phyloP scores from a whole-genome alignment of 1,140 invertebrate genomes.

The Cherax quadricarinatus region DNA sequence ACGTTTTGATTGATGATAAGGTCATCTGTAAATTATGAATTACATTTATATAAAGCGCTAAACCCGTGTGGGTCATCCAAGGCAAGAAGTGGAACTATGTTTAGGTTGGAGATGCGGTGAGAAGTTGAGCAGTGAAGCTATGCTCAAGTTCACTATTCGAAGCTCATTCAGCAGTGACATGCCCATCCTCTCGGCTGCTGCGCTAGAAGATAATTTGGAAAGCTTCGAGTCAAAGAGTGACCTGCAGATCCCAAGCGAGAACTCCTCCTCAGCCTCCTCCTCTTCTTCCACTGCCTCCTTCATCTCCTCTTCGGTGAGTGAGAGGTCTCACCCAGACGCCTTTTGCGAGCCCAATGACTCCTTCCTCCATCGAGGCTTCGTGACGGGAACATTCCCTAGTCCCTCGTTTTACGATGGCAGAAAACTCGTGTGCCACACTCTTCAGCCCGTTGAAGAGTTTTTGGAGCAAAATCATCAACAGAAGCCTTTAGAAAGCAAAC shows the following conservation, averaged over 20 bases:
- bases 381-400: background rate
- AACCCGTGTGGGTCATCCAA: no score
- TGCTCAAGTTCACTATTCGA: constrained; percentile 27
- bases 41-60: no score
- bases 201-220: background rate
- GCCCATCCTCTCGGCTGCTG: background rate
- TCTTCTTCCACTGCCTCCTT: background rate
- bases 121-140: background rate
- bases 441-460: background rate
- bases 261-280: background rate
- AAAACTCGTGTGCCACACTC: background rate
- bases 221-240: background rate
- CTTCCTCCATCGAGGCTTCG: constrained; percentile 24
- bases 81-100: no score
- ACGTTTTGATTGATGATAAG: no score
- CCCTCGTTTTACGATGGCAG: constrained; percentile 27
- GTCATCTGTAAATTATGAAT: no score
- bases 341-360: background rate
- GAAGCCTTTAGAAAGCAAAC: background rate
- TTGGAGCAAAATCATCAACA: background rate
- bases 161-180: background rate
- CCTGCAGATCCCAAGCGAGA: background rate
- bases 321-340: background rate
- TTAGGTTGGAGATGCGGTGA: no score
- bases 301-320: background rate